phyloP scores from a whole-genome alignment of 1,140 invertebrate genomes.

The Scaptomyza montana region DNA sequence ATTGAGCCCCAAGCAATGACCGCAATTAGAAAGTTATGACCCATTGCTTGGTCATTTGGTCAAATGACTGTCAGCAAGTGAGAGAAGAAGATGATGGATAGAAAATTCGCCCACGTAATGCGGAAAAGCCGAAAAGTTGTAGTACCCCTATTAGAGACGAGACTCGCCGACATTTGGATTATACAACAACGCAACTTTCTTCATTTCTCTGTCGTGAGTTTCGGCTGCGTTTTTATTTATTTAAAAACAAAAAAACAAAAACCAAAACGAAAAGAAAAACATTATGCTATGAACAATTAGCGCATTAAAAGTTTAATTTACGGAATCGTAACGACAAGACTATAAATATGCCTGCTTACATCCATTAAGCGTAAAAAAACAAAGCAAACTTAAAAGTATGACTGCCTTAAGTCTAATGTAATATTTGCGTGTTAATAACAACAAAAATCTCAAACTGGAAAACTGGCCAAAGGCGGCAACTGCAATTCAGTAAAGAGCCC shows the following conservation, averaged over 20 bases:
- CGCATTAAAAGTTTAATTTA: slow-evolving; percentile 81
- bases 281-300: slow-evolving; percentile 73
- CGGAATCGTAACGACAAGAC: slow-evolving; percentile 76
- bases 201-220: slow-evolving; percentile 27
- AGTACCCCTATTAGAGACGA: background rate
- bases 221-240: slow-evolving; percentile 57
- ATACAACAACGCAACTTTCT: slow-evolving; percentile 64
- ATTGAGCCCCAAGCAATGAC: slow-evolving; percentile 30
- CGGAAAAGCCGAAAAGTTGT: slow-evolving; percentile 54
- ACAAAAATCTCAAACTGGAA: slow-evolving; percentile 47
- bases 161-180: slow-evolving; percentile 30
- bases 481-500: slow-evolving; percentile 45
- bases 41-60: slow-evolving; percentile 46
- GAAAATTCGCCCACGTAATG: slow-evolving; percentile 62
- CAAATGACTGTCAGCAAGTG: slow-evolving; percentile 13
- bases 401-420: slow-evolving; percentile 65
- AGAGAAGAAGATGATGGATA: slow-evolving; percentile 22
- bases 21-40: slow-evolving; percentile 67
- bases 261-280: slow-evolving; percentile 35
- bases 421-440: slow-evolving; percentile 79
- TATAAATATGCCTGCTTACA: slow-evolving; percentile 77
- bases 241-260: slow-evolving; percentile 3
- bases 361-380: slow-evolving; percentile 64
- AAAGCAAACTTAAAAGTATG: slow-evolving; percentile 36
- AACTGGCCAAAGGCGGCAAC: slow-evolving; percentile 63